Percentiles rank a stretch among this genome's conserved stretches.
phyloP scores from a whole-genome alignment of 1,140 invertebrate genomes.

The Cydia fagiglandana region DNA sequence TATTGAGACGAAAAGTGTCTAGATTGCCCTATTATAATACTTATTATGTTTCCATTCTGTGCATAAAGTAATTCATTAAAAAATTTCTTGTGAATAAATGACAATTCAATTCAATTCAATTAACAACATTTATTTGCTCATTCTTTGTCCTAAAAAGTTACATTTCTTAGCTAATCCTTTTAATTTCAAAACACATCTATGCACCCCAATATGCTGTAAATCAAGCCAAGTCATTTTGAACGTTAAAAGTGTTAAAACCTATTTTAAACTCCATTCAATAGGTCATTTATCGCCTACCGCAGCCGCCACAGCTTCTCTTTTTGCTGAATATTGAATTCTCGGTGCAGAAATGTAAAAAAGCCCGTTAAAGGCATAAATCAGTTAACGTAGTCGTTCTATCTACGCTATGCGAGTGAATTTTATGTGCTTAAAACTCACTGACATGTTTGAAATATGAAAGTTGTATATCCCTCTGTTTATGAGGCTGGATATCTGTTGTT shows the following conservation, averaged over 20 bases:
- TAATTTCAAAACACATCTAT: not conserved
- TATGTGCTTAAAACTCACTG: slow-evolving; percentile 52
- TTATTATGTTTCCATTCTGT: too few species aligned
- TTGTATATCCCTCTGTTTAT: slow-evolving; percentile 67
- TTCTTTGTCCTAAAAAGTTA: too few species aligned
- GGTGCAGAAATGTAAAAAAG: slow-evolving; percentile 55
- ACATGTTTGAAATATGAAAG: slow-evolving; percentile 71
- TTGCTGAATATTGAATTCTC: slow-evolving; percentile 67
- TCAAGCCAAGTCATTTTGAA: not conserved
- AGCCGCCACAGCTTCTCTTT: slow-evolving; percentile 50
- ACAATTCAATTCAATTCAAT: too few species aligned
- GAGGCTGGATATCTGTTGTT: slow-evolving; percentile 50
- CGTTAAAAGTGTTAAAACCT: slow-evolving; percentile 3
- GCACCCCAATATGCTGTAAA: not conserved
- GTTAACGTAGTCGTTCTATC: slow-evolving; percentile 48
- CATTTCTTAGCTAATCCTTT: not conserved
- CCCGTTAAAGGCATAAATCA: slow-evolving; percentile 71
- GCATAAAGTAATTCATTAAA: too few species aligned
- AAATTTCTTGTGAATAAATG: too few species aligned
- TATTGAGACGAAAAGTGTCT: too few species aligned
- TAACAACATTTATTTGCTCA: too few species aligned
- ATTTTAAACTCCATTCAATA: slow-evolving; percentile 28
- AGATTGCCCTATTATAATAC: too few species aligned
- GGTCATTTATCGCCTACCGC: slow-evolving; percentile 25
- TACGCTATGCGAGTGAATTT: slow-evolving; percentile 50